These are phyloP conservation scores for Ellobium chinense DNA, from an alignment of 2,888 invertebrate genomes.

Conservation along the genomic window DNA sequence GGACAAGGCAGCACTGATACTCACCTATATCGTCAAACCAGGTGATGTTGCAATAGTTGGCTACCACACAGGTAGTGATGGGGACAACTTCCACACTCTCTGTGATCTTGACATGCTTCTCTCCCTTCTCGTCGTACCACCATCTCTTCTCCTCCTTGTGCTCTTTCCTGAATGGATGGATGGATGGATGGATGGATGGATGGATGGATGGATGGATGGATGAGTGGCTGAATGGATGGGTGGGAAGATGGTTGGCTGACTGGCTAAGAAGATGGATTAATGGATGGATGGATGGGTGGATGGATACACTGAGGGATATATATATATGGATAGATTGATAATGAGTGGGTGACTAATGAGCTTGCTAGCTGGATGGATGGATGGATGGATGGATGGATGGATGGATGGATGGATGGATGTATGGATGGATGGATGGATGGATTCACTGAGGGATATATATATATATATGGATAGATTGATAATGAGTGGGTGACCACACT, in stretches of 20 bases:
- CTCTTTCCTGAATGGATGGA: conserved; percentile 1
- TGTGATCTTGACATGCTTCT: not conserved
- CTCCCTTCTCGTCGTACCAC: conserved; percentile 9
- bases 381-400: not conserved
- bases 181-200: not conserved
- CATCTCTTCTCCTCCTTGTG: not conserved
- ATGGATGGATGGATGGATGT: not conserved
- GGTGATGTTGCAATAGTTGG: conserved; percentile 54
- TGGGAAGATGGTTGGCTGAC: not conserved
- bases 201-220: not conserved
- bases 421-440: not conserved
- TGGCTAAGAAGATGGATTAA: not conserved
- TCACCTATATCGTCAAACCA: conserved; percentile 52
- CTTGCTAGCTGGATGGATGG: not conserved
- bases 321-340: not conserved
- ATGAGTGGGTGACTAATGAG: not conserved
- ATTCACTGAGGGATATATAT: not conserved
- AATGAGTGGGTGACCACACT: too few relatives aligned
- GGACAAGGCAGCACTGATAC: not conserved
- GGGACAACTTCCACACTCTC: not conserved
- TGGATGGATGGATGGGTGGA: not conserved
- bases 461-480: not conserved
- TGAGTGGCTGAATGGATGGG: not conserved
- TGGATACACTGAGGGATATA: not conserved
- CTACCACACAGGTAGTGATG: conserved; percentile 47